Base-by-base conservation (phyloP, 2,888 invertebrate species). In the Dascillus cervinus region DNA sequence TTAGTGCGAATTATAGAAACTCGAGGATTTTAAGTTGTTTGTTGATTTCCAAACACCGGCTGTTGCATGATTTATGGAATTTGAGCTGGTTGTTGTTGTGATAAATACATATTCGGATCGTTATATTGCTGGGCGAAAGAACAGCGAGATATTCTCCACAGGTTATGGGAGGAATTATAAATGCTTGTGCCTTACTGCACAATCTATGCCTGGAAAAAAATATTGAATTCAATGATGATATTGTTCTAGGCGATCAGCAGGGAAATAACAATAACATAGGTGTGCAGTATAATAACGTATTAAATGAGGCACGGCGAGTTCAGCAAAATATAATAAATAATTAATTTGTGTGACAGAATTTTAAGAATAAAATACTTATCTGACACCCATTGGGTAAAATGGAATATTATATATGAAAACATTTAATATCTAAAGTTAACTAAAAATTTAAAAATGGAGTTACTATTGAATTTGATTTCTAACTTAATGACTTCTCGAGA, bases 131-230 rank as follows among this genome's bases (percentile, higher is more conserved):
- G 12, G 36, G 36, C 29, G 32, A 35, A 10, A 19, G 34, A 15
- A 23, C 25, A 12, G 13, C 26, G 4, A 23, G 26, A 5, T 39
- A 39, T 13, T 9, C 10, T 8, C 39, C 39, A 9, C 15, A 19
- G 1, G 28, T 29, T 21, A 32, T 15, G 8, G 34, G 29, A 4
- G n/a, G n/a, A n/a, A n/a, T n/a, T n/a, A 29, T 39, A 8, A 34
- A 39, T 24, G 24, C 39, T 5, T 34, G 34, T 34, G 22, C 31
- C 11, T 22, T 32, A 2, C 26, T 39, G 22, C 39, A 39, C 25
- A 39, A 39, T 19, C 31, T 39, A 26, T 39, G 39, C 14, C 25
- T 32, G 3, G 13, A 14, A n/a, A 19, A 21, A n/a, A 26, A 26
- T 30, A 13, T 37, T 15, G 22, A 22, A 12, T 13, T 20, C n/a